These are phyloP conservation scores for Centropus unirufus DNA, from an alignment of 2,113 vertebrate genomes.

Conservation along the genomic window DNA sequence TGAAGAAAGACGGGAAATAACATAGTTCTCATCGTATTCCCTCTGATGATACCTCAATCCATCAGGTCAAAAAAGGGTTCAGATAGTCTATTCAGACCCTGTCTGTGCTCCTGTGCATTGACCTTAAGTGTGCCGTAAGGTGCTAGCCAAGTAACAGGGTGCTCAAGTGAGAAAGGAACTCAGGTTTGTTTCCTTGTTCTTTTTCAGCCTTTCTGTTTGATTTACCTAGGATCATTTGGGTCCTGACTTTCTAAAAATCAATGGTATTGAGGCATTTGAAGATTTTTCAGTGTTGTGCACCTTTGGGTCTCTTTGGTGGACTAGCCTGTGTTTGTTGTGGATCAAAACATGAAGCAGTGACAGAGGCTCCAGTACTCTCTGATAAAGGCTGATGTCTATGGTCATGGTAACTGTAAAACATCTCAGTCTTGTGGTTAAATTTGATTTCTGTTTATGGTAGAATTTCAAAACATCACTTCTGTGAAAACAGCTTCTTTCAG, in stretches of 20 bases:
- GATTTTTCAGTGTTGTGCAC: neutral
- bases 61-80: rapidly evolving
- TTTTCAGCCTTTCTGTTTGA: neutral
- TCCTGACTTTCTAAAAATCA: neutral
- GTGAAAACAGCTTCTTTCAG: neutral
- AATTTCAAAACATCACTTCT: neutral
- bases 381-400: neutral
- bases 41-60: neutral
- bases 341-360: neutral
- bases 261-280: neutral
- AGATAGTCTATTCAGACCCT: neutral
- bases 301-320: neutral
- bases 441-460: neutral
- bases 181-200: neutral
- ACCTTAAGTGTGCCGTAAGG: neutral
- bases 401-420: neutral
- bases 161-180: neutral
- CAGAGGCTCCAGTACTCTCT: neutral
- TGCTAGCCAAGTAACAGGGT: neutral
- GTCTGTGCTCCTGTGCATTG: neutral
- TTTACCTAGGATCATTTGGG: neutral
- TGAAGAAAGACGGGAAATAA: neutral
- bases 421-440: neutral
- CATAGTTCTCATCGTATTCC: neutral
- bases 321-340: neutral